Evolutionary conservation across 23 tunicate genomes (phyloP), one percentile per base, ranked within the genome.

Genomic region (Botrylloides violaceus): DNA sequence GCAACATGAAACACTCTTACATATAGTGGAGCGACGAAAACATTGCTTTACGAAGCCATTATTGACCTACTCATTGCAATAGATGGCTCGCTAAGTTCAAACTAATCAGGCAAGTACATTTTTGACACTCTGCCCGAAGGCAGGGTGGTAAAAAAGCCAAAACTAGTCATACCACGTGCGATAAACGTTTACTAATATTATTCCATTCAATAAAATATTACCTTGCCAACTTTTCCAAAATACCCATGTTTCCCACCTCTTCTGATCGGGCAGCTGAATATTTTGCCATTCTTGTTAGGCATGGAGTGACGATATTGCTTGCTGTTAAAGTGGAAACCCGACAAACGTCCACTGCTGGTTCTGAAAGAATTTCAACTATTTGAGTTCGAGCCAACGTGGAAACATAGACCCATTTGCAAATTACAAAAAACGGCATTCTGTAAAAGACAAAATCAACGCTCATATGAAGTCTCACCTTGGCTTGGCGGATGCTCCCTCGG

Each of bases 211-310:
- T n/a, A n/a, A 21, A 21, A 29, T 31, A 64, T 7, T 18, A 29
- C 58, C 58, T 68, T 68, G 26, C 74, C 58, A 4, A 43, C 47
- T 37, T 26, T 68, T 68, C 58, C 58, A 43, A 68, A 25, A 37
- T 68, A 68, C 4, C 74, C 74, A 37, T 38, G 74, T 25, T 43
- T 38, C 0, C 29, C 2, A 36, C 28, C 74, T 43, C 74, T 1
- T 43, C 37, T 68, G 24, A 68, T 43, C 4, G 74, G 58, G 37
- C 7, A 37, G 12, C 74, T 56, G 30, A 68, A 37, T 12, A 35
- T 37, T 68, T 68, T 68, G 25, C 58, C 58, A 43, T 28, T 29
- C 30, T 26, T 68, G 18, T 7, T 6, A 63, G 70, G 70, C 70
- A 31, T 31, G 4, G 70, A 19, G 35, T 63, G 33, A 29, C 70